Evolutionary conservation across 2,888 invertebrate species (phyloP), one percentile per base, ranked within the genome.

Genomic region (Eudemis profundana): DNA sequence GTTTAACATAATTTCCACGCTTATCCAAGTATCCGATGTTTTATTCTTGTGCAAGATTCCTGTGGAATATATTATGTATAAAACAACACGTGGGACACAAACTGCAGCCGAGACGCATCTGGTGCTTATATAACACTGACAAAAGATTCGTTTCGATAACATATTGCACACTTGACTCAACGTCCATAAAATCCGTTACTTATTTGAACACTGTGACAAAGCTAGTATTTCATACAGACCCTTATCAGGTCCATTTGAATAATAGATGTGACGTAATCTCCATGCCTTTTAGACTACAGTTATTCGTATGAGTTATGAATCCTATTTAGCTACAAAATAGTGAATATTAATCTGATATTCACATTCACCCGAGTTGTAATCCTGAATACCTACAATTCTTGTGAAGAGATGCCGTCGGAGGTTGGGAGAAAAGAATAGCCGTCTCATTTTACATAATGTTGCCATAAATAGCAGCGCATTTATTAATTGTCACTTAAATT

Each of bases 161-260:
- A 29, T 3, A 4, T 29, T 50, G 10, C 27, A 50, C 5, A 23
- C 23, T n/a, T 3, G 47, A 47, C 4, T 46, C 23, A 14, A 23
- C 14, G 7, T 14, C 2, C 2, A 47, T 23, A n/a, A 23, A 47
- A 14, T 47, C 23, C n/a, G 14, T 47, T 14, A 40, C 23, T 17
- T 42, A 29, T 56, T 17, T n/a, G 7, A 15, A 42, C 27, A 12
- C 42, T 42, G n/a, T 42, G 42, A 56, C 42, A 56, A n/a, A 42
- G 27, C 40, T 54, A 54, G 27, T 51, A 44, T 56, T 56, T 44
- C 38, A 29, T 42, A 8, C 15, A 29, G 12, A 54, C 54, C 54
- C 54, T 54, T 54, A 54, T 54, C 54, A 56, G 54, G 42, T 42
- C n/a, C 17, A 56, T 56, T 56, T 56, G 56, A 44, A 56, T 56